Evolutionary conservation across 2,797 vertebrate genomes (phyloP).

Genomic region (Pipistrellus pipistrellus): DNA sequence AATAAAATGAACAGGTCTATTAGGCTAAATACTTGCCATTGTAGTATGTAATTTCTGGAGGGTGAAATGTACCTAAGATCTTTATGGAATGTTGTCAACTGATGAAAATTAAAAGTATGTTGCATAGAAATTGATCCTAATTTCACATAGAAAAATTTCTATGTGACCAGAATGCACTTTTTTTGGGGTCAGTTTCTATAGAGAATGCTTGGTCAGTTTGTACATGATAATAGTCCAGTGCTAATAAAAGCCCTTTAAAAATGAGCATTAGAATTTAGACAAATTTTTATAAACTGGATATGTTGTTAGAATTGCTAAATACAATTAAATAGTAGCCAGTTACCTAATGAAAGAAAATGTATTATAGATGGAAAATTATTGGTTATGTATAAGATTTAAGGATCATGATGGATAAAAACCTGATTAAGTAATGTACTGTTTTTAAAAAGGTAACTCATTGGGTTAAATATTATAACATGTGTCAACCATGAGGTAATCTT

Average conservation of each 20-base stretch:
- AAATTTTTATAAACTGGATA: slow-evolving; percentile 48
- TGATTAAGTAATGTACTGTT: slow-evolving; percentile 57
- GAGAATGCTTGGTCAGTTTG: slow-evolving; percentile 15
- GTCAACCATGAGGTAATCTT: slow-evolving; percentile 44
- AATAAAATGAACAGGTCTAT: neutral
- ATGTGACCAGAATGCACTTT: neutral
- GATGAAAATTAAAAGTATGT: slow-evolving; percentile 26
- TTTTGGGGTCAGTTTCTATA: neutral
- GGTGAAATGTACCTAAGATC: neutral
- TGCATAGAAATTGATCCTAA: slow-evolving; percentile 13
- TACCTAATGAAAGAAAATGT: slow-evolving; percentile 29
- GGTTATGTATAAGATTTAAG: neutral
- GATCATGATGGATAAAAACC: neutral
- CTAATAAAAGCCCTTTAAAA: slow-evolving; percentile 40
- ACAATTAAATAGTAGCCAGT: slow-evolving; percentile 5
- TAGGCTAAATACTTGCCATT: neutral
- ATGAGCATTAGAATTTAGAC: slow-evolving; percentile 31
- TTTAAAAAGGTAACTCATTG: slow-evolving; percentile 55
- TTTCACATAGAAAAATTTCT: neutral
- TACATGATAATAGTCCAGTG: neutral
- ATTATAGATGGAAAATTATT: slow-evolving; percentile 52
- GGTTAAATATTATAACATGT: slow-evolving; percentile 27
- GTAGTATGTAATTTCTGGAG: neutral
- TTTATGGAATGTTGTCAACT: neutral
- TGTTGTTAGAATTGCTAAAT: slow-evolving; percentile 14